Conservation (phyloP, 1,140 invertebrate species). For the Formica selysi region DNA sequence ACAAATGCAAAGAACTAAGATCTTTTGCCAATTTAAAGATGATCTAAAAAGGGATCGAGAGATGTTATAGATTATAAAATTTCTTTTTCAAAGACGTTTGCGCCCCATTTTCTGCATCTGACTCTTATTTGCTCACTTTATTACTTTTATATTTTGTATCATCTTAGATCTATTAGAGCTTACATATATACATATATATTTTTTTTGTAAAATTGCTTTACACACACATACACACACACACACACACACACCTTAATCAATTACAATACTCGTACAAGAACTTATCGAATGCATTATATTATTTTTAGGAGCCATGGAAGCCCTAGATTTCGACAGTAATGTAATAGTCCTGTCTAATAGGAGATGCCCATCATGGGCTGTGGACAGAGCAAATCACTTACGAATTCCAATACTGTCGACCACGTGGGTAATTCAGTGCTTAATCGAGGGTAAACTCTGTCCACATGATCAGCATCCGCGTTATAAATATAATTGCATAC, state of each 20-base stretch:
- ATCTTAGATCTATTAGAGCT: background rate
- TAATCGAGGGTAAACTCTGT: slow-evolving; percentile 87
- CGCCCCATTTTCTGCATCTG: too few relatives aligned
- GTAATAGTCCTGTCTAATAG: slow-evolving; percentile 86
- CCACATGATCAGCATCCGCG: slow-evolving; percentile 76
- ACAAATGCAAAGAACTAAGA: too few relatives aligned
- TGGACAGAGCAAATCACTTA: slow-evolving; percentile 86
- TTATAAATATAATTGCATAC: slow-evolving; percentile 78
- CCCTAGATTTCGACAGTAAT: slow-evolving; percentile 78
- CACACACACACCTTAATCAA: background rate
- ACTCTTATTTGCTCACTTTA: too few relatives aligned
- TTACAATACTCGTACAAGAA: background rate
- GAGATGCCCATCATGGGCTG: slow-evolving; percentile 87
- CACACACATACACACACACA: too few relatives aligned
- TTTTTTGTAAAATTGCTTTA: background rate
- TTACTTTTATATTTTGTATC: background rate
- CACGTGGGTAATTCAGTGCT: slow-evolving; percentile 88
- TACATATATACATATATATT: background rate
- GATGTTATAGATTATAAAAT: too few relatives aligned
- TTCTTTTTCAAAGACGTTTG: too few relatives aligned
- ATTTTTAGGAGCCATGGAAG: slow-evolving; percentile 79
- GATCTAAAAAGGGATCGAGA: too few relatives aligned
- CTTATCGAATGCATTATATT: background rate
- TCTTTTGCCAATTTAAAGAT: too few relatives aligned
- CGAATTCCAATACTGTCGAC: slow-evolving; percentile 88